phyloP scores from a whole-genome alignment of 2,797 vertebrate species.

The Tapera naevia region DNA sequence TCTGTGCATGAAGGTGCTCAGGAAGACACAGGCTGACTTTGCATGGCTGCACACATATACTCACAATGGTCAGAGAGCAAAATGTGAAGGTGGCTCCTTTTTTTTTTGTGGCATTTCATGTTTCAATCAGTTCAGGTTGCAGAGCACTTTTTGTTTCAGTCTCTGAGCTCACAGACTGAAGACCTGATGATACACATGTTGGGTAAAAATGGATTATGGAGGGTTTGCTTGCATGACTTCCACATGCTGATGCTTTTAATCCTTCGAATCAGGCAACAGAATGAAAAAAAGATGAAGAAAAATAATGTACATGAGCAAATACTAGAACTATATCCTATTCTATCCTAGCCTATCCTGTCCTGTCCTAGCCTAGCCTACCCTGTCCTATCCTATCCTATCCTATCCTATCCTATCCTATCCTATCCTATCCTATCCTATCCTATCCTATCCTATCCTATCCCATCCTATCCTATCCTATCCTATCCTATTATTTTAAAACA shows the following conservation, averaged over 20 bases:
- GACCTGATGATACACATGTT: background rate
- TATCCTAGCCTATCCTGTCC: no score
- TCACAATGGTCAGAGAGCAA: background rate
- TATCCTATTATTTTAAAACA: slow-evolving; percentile 8
- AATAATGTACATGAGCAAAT: slow-evolving; percentile 29
- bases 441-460: no score
- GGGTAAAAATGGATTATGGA: background rate
- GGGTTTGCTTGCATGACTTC: background rate
- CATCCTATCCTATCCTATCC: no score
- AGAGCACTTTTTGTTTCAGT: rapidly evolving
- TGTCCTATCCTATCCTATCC: no score
- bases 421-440: no score
- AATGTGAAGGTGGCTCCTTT: background rate
- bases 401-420: no score
- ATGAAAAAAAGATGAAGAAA: background rate
- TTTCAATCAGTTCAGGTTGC: background rate
- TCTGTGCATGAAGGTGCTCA: rapidly evolving
- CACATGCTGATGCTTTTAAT: background rate
- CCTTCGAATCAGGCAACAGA: background rate
- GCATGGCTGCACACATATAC: background rate
- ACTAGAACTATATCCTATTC: background rate
- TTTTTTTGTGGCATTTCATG: background rate
- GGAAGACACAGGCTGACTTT: background rate
- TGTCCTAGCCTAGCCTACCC: no score
- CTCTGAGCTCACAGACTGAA: background rate